Conservation (phyloP, 37 sponge, comb jelly and placozoan species). For the Beroe ovata region DNA sequence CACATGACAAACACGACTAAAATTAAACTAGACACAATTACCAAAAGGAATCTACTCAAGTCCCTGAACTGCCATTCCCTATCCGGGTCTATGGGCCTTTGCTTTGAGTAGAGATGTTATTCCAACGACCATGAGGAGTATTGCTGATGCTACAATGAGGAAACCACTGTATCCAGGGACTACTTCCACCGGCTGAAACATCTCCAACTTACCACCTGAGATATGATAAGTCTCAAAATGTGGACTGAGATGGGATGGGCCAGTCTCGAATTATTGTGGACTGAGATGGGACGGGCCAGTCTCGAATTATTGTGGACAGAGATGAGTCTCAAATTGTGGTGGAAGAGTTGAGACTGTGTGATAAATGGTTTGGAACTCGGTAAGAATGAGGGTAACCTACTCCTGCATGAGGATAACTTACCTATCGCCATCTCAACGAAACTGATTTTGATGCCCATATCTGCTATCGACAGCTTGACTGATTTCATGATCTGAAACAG, state of each 20-base stretch:
- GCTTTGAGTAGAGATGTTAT: constrained; percentile 25
- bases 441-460: constrained; percentile 43
- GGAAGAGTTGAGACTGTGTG: no score
- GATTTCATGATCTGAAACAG: constrained; percentile 49
- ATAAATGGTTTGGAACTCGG: no score
- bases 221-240: no score
- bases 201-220: constrained; percentile 15
- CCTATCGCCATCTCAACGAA: constrained; percentile 7
- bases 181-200: constrained; percentile 31
- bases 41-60: no score
- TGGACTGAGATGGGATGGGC: no score
- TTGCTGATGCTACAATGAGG: constrained; percentile 30
- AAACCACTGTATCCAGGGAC: constrained; percentile 52
- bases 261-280: no score
- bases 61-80: background rate
- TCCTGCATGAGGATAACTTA: background rate
- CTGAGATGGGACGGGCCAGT: no score
- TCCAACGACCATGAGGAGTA: constrained; percentile 26
- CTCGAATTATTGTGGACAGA: no score
- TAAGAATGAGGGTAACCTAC: no score
- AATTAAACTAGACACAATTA: no score
- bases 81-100: constrained; percentile 27
- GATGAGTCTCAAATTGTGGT: no score
- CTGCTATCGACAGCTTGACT: background rate
- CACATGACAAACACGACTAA: no score